These are phyloP conservation scores for Alauda arvensis DNA, from an alignment of 2,797 vertebrate genomes.

Conservation along the genomic window DNA sequence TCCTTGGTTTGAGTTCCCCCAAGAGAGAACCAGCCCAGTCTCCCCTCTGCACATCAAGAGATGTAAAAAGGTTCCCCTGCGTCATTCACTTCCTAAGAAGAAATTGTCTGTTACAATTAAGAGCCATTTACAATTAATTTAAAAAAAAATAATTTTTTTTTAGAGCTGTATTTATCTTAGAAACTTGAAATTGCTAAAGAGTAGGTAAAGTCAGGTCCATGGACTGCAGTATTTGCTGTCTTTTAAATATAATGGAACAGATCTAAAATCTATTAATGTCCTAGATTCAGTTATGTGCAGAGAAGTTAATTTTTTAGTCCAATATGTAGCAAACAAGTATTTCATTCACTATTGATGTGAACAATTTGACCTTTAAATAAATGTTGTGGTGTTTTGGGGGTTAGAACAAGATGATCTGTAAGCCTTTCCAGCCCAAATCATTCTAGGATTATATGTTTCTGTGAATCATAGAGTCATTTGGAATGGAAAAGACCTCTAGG, in stretches of 20 bases:
- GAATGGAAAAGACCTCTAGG: not conserved
- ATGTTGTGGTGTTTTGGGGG: not conserved
- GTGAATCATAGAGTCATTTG: not conserved
- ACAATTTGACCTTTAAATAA: not conserved
- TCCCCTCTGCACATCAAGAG: not conserved
- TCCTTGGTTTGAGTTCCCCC: conserved; percentile 55
- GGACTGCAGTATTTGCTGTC: not conserved
- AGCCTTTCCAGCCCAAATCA: not conserved
- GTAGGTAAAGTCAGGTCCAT: not conserved
- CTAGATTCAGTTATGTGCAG: not conserved
- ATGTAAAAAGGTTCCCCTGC: conserved; percentile 43
- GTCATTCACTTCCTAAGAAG: conserved; percentile 47
- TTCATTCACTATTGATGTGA: not conserved
- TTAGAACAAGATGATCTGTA: not conserved
- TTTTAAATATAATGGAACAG: not conserved
- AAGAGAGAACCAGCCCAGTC: conserved; percentile 44
- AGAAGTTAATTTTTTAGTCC: not conserved
- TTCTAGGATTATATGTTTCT: not conserved
- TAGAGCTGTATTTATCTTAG: not conserved
- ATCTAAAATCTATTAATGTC: not conserved
- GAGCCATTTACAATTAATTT: no score
- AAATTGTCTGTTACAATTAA: conserved; percentile 39
- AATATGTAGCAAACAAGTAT: not conserved
- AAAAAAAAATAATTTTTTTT: no score
- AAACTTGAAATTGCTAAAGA: not conserved